phyloP scores from a whole-genome alignment of 2,797 vertebrate species.

The Nyctibius grandis region DNA sequence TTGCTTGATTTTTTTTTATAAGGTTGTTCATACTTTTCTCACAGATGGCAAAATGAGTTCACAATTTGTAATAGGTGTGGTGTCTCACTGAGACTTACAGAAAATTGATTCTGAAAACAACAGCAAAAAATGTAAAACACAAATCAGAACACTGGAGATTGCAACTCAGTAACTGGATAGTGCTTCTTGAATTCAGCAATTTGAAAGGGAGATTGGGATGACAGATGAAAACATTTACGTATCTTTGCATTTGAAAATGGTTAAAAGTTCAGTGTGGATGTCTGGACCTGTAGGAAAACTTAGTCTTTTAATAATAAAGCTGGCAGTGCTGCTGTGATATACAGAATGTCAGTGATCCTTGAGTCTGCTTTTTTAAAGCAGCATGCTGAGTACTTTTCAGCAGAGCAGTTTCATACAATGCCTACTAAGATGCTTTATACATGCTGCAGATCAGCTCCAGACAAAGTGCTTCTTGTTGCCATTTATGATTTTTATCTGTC shows the following conservation, averaged over 20 bases:
- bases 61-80: neutral
- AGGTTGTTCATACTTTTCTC: neutral
- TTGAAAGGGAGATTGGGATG: neutral
- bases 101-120: slow-evolving; percentile 58
- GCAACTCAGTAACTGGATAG: neutral
- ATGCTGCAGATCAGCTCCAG: slow-evolving; percentile 55
- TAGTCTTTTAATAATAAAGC: slow-evolving; percentile 49
- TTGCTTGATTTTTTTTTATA: neutral
- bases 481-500: slow-evolving; percentile 39
- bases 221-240: slow-evolving; percentile 15
- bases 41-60: slow-evolving; percentile 5
- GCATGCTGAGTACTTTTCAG: slow-evolving; percentile 52
- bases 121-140: neutral
- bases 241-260: slow-evolving; percentile 34
- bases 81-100: slow-evolving; percentile 15
- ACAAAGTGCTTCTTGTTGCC: slow-evolving; percentile 32
- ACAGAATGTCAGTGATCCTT: slow-evolving; percentile 50
- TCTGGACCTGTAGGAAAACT: slow-evolving; percentile 17
- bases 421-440: slow-evolving; percentile 38
- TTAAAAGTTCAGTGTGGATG: slow-evolving; percentile 1
- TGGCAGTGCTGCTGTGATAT: slow-evolving; percentile 41
- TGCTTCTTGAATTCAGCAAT: slow-evolving; percentile 31
- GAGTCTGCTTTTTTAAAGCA: slow-evolving; percentile 57
- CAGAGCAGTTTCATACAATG: slow-evolving; percentile 18
- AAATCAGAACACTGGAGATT: neutral